These are phyloP conservation scores for Pardosa pseudoannulata DNA, from an alignment of 2,888 invertebrate genomes.

Conservation along the genomic window DNA sequence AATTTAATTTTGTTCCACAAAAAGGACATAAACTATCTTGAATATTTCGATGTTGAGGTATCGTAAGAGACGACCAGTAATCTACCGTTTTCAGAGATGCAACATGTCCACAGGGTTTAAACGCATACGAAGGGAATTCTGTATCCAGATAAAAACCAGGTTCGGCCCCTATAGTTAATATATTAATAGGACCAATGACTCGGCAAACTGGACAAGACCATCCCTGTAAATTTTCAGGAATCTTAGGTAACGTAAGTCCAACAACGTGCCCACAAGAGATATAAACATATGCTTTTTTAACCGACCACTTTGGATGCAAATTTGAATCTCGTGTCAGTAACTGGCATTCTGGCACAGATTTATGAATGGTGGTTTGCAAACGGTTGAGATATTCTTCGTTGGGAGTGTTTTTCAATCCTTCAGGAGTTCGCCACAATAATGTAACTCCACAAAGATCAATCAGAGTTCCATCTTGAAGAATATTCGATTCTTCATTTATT, in stretches of 20 bases:
- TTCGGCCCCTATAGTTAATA: conserved; percentile 97
- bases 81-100: conserved; percentile 98
- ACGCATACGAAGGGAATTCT: conserved; percentile 94
- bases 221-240: neutral
- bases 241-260: neutral
- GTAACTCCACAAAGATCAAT: conserved; percentile 99
- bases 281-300: conserved; percentile 19
- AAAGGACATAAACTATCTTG: conserved; percentile 36
- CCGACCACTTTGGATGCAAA: neutral
- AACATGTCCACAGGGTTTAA: conserved; percentile 99
- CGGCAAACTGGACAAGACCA: conserved; percentile 50
- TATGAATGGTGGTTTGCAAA: conserved; percentile 4
- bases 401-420: conserved; percentile 95
- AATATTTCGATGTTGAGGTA: conserved; percentile 44
- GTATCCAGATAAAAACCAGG: conserved; percentile 97
- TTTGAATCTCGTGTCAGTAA: neutral
- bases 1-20: conserved; percentile 42
- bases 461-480: conserved; percentile 96
- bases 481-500: conserved; percentile 89
- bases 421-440: conserved; percentile 96
- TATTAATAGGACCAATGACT: conserved; percentile 88
- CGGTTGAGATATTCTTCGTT: conserved; percentile 80
- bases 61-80: conserved; percentile 81
- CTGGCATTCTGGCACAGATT: conserved; percentile 12
- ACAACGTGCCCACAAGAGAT: conserved; percentile 48